Percentiles rank a stretch among this genome's conserved stretches.
Conservation (phyloP, 2,797 vertebrate species). For the Eupleurogrammus muticus region DNA sequence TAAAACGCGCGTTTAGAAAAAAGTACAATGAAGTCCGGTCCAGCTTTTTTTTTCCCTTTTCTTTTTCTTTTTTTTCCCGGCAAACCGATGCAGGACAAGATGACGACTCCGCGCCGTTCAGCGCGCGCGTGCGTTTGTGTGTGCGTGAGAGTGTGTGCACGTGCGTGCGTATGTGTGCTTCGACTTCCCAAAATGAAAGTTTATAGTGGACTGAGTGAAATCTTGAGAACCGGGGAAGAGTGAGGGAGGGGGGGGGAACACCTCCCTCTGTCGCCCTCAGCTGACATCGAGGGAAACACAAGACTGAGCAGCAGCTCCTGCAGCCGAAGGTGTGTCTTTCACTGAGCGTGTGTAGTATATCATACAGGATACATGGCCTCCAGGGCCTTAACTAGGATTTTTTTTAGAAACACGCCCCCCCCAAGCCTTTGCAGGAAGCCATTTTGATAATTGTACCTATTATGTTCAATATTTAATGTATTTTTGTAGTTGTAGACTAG, state of each 20-base stretch:
- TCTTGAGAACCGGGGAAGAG: slow-evolving; percentile 59
- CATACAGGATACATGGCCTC: not conserved
- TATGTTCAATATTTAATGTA: too few relatives aligned
- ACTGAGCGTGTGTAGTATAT: not conserved
- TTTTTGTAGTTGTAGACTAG: too few relatives aligned
- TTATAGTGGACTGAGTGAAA: slow-evolving; percentile 73
- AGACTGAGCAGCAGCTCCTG: slow-evolving; percentile 16
- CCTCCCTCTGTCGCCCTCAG: slow-evolving; percentile 85
- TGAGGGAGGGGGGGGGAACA: slow-evolving; percentile 62
- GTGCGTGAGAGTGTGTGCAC: slow-evolving; percentile 6
- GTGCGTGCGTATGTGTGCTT: slow-evolving; percentile 32
- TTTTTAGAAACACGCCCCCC: not conserved
- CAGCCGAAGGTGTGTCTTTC: slow-evolving; percentile 48
- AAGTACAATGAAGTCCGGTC: slow-evolving; percentile 28
- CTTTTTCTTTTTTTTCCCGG: slow-evolving; percentile 34
- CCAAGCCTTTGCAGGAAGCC: not conserved
- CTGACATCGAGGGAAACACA: slow-evolving; percentile 76
- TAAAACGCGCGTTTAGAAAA: slow-evolving; percentile 11
- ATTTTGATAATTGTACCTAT: not conserved
- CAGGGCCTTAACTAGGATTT: not conserved
- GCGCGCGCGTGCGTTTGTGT: not conserved
- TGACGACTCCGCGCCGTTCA: slow-evolving; percentile 47
- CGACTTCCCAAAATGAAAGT: slow-evolving; percentile 77
- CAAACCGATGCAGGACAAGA: slow-evolving; percentile 47
- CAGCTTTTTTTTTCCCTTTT: slow-evolving; percentile 42